Evolutionary conservation across 2,888 invertebrate genomes (phyloP), one percentile per base, ranked within the genome.

Genomic region (Pseudococcus jackbeardsleyi): DNA sequence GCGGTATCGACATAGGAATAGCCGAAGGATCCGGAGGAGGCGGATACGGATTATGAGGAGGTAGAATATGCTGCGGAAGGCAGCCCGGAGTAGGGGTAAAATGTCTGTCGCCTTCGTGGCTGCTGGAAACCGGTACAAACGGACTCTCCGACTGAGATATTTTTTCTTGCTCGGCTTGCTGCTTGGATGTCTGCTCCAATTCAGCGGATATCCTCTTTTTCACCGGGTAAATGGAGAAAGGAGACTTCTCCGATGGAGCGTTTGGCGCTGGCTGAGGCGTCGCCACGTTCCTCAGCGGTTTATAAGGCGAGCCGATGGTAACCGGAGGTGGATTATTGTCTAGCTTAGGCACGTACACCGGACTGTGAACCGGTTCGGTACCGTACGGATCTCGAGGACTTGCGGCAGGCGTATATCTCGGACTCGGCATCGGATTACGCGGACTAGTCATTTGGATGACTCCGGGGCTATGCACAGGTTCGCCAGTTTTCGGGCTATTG

Each of bases 181-280:
- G 84, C 17, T 79, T 59, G 5, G 54, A 54, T 1, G 84, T 88
- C 11, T 88, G 88, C 77, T 92, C 91, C 22, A 89, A 90, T 90
- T 94, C 94, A 90, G 92, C 93, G 89, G 94, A 94, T 68, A 92
- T 93, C 48, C 94, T 92, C 90, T 94, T 94, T 90, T 94, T 94
- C 72, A 94, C 94, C 17, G 94, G 94, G 90, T 93, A 94, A 48
- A 93, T 91, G 22, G 93, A 88, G 59, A 88, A 84, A 9, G 88
- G 84, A 22, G 86, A 72, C 39, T 86, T 86, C 17, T 72, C 88
- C 4, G 15, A 15, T 46, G 22, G 48, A 17, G 42, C 9, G 50
- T 26, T 26, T 1, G 59, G 8, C 0, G 77, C 22, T 17, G 87
- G 50, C 46, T 33, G 39, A 17, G 64, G 79, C 8, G 79, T 42